These are phyloP conservation scores for Crax fasciolata DNA, from an alignment of 2,797 vertebrate genomes.

Conservation along the genomic window DNA sequence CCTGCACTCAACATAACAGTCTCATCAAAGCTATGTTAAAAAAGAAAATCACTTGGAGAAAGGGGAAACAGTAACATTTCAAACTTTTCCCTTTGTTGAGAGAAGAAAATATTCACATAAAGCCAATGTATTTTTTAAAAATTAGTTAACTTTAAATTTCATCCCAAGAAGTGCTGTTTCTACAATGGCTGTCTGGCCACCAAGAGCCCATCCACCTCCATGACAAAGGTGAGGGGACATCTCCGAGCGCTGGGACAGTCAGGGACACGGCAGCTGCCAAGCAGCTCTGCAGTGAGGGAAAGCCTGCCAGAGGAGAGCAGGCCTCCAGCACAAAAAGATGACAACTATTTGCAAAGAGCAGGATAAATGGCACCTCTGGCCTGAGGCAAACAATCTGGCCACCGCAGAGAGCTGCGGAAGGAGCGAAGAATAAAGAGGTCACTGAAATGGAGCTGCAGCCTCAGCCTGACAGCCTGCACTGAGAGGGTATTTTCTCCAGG, in stretches of 20 bases:
- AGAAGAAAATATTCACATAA: background rate
- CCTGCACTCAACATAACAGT: background rate
- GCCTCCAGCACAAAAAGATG: background rate
- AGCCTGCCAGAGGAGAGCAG: background rate
- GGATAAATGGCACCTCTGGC: background rate
- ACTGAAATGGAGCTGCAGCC: background rate
- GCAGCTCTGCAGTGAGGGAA: background rate
- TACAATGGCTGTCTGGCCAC: background rate
- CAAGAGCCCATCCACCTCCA: background rate
- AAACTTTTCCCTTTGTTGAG: background rate
- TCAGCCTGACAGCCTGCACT: background rate
- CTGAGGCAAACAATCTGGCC: background rate
- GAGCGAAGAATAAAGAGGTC: background rate
- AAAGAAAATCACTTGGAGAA: background rate
- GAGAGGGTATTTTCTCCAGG: background rate
- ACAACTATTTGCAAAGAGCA: background rate
- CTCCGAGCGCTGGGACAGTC: background rate
- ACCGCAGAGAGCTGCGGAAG: background rate
- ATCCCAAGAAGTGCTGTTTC: background rate
- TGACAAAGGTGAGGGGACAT: rapidly evolving
- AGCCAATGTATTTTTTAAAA: background rate
- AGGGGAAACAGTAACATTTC: background rate
- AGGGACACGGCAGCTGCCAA: background rate
- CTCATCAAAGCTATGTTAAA: background rate
- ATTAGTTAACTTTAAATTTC: background rate